Evolutionary conservation across 2,888 invertebrate species (phyloP).

Genomic region (Thera britannica): DNA sequence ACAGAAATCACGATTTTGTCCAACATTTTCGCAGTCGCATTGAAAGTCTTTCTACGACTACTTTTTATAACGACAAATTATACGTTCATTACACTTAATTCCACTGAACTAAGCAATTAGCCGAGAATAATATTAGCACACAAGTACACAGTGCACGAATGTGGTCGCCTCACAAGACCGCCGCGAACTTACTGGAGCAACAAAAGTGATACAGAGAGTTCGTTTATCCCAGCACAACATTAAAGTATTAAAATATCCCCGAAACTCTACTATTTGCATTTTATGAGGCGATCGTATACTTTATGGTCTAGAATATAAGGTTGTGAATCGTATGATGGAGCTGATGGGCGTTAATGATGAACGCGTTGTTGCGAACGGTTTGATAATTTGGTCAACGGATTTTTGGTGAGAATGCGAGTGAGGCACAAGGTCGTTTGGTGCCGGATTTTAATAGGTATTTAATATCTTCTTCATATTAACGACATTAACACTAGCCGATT

Average conservation of each 20-base stretch:
- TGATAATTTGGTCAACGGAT: slow-evolving; percentile 66
- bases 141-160: slow-evolving; percentile 53
- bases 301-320: slow-evolving; percentile 39
- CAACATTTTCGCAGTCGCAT: slow-evolving; percentile 39
- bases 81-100: slow-evolving; percentile 38
- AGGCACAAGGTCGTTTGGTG: slow-evolving; percentile 61
- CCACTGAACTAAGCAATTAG: slow-evolving; percentile 49
- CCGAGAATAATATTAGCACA: slow-evolving; percentile 49
- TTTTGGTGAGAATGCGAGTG: slow-evolving; percentile 53
- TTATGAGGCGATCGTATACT: slow-evolving; percentile 27
- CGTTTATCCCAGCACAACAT: slow-evolving; percentile 52
- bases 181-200: slow-evolving; percentile 55
- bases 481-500: slow-evolving; percentile 8
- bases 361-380: slow-evolving; percentile 44
- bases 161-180: slow-evolving; percentile 61
- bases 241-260: slow-evolving; percentile 43
- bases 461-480: slow-evolving; percentile 30
- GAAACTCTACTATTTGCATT: slow-evolving; percentile 40
- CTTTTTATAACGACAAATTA: slow-evolving; percentile 28
- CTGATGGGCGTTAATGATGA: slow-evolving; percentile 29
- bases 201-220: slow-evolving; percentile 47
- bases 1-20: slow-evolving; percentile 45
- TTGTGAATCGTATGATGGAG: slow-evolving; percentile 29
- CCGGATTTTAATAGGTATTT: slow-evolving; percentile 47
- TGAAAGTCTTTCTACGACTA: slow-evolving; percentile 30